These are phyloP conservation scores for Harpagifer antarcticus DNA, from an alignment of 2,797 vertebrate genomes.

Conservation along the genomic window DNA sequence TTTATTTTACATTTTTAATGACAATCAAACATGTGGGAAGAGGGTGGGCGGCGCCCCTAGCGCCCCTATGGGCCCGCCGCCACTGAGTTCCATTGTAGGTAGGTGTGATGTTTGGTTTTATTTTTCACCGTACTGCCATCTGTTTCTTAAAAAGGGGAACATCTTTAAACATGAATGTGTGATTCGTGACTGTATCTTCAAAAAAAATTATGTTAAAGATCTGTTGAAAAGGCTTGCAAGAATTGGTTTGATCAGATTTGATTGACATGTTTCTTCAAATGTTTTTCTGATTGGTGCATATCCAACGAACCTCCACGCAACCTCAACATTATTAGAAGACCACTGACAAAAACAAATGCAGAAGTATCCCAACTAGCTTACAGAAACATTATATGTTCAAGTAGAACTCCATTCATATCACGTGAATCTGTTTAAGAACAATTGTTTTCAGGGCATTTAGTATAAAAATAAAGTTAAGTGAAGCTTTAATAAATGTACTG, in stretches of 20 bases:
- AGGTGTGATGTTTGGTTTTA: background rate
- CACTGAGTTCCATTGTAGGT: too few species aligned
- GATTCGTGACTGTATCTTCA: background rate
- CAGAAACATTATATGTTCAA: background rate
- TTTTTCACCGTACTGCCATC: background rate
- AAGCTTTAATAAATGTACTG: conserved; percentile 13
- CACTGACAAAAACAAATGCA: background rate
- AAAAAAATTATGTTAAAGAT: conserved; percentile 6
- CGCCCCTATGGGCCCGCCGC: too few species aligned
- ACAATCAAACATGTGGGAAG: too few species aligned
- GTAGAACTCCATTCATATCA: background rate
- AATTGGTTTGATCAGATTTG: background rate
- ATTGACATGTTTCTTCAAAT: background rate
- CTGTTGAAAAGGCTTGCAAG: conserved; percentile 21
- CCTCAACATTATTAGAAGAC: background rate
- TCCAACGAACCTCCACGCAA: background rate
- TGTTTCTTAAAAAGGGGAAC: background rate
- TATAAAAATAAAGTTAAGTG: conserved; percentile 8
- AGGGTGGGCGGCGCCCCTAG: too few species aligned
- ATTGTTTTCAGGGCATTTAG: conserved; percentile 1
- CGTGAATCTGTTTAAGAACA: background rate
- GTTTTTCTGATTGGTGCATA: background rate
- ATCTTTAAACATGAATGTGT: background rate
- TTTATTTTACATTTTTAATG: too few species aligned
- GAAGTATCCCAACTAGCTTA: background rate